Evolutionary conservation across 2,797 vertebrate species (phyloP).

Genomic region (Bovichtus variegatus): DNA sequence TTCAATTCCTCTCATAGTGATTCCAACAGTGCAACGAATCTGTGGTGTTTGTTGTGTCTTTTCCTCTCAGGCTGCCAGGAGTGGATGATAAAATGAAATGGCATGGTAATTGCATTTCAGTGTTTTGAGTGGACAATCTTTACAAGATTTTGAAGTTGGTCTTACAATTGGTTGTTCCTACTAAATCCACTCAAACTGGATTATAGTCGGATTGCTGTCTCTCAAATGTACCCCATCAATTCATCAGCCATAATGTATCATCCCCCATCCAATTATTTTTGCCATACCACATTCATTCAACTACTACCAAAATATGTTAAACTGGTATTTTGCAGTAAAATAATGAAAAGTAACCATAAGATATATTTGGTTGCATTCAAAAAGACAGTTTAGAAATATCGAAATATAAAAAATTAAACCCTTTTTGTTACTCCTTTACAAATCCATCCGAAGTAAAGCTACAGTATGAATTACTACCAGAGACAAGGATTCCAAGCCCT

Average conservation of each 20-base stretch:
- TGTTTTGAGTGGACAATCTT: slow-evolving; percentile 47
- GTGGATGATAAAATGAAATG: slow-evolving; percentile 51
- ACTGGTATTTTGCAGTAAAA: slow-evolving; percentile 27
- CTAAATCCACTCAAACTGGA: slow-evolving; percentile 61
- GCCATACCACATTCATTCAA: slow-evolving; percentile 42
- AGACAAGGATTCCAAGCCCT: slow-evolving; percentile 62
- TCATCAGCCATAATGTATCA: slow-evolving; percentile 41
- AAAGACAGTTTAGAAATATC: slow-evolving; percentile 40
- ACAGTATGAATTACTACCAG: slow-evolving; percentile 63
- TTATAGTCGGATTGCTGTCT: slow-evolving; percentile 46
- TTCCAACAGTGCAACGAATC: background rate
- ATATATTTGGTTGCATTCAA: slow-evolving; percentile 31
- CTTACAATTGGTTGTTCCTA: slow-evolving; percentile 34
- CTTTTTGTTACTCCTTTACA: slow-evolving; percentile 49
- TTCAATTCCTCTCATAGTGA: background rate
- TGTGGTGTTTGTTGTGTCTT: background rate
- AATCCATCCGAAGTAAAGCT: slow-evolving; percentile 58
- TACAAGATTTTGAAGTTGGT: slow-evolving; percentile 53
- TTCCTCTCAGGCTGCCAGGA: background rate
- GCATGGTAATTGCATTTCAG: slow-evolving; percentile 47
- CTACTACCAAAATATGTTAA: slow-evolving; percentile 16
- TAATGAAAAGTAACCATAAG: slow-evolving; percentile 34
- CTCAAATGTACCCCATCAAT: slow-evolving; percentile 41
- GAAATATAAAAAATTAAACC: slow-evolving; percentile 64
- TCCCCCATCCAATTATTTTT: slow-evolving; percentile 51